Evolutionary conservation across 2,888 invertebrate species (phyloP).

Genomic region (Pristionchus japonicus): DNA sequence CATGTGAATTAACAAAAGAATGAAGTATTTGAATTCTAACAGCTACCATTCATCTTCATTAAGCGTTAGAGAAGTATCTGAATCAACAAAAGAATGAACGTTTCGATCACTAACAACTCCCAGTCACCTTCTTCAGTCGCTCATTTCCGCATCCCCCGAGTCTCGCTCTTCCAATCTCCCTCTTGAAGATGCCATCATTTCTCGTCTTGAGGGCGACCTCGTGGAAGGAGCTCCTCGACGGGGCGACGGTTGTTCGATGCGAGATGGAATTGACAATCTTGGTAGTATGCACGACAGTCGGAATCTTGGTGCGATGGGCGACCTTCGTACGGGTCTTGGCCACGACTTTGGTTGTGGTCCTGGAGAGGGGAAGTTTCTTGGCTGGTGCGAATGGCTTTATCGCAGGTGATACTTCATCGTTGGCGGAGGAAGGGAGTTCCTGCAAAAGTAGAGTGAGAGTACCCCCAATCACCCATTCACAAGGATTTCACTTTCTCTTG

Average conservation of each 20-base stretch:
- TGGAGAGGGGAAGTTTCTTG: no score
- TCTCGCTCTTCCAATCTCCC: background rate
- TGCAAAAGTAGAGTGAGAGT: background rate
- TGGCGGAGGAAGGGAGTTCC: background rate
- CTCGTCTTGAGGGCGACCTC: background rate
- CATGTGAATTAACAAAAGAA: no score
- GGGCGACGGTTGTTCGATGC: background rate
- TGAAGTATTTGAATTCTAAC: no score
- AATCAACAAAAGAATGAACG: no score
- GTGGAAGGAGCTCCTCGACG: background rate
- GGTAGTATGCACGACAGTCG: no score
- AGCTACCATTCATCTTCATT: no score
- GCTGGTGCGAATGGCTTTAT: no score
- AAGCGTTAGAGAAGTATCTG: background rate
- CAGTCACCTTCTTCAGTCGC: background rate
- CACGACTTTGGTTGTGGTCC: background rate
- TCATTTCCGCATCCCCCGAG: slow-evolving; percentile 29
- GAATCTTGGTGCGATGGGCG: background rate
- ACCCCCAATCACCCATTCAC: background rate
- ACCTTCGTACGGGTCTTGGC: background rate
- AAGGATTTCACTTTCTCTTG: background rate
- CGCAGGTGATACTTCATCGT: background rate
- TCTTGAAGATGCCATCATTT: slow-evolving; percentile 31
- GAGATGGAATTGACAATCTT: no score
- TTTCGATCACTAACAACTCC: background rate